Conservation (phyloP, 2,888 invertebrate species). For the Globia sparganii region DNA sequence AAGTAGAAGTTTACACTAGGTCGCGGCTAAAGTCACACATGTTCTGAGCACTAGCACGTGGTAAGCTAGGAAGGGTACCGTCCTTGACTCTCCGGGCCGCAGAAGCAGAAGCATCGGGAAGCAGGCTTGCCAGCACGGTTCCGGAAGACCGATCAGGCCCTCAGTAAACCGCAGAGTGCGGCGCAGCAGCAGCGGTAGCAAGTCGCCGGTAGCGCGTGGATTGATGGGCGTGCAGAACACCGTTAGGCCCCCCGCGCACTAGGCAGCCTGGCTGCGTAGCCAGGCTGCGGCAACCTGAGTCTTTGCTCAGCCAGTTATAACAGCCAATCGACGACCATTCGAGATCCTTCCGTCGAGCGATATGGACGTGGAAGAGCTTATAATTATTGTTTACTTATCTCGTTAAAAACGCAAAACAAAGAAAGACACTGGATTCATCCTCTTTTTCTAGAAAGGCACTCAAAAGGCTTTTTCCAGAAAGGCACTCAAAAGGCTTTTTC, state of each 20-base stretch:
- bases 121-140: no score
- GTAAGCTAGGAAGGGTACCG: no score
- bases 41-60: no score
- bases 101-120: no score
- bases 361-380: constrained; percentile 66
- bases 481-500: constrained; percentile 65
- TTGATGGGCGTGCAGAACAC: no score
- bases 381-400: constrained; percentile 41
- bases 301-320: not conserved
- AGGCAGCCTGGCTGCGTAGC: not conserved
- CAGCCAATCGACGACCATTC: constrained; percentile 59
- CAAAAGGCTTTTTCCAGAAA: constrained; percentile 66
- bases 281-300: not conserved
- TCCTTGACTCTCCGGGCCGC: no score
- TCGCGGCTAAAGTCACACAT: no score
- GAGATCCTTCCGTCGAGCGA: constrained; percentile 63
- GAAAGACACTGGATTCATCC: constrained; percentile 62
- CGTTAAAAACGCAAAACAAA: not conserved
- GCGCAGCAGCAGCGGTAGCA: no score
- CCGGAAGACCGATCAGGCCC: no score
- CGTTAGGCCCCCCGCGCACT: not conserved
- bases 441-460: constrained; percentile 66
- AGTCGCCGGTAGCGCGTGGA: no score
- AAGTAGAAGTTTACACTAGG: no score
- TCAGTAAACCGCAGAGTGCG: fast-evolving